Base-by-base conservation (phyloP, 2,888 invertebrate genomes). In the Rhagophthalmus giganteus region DNA sequence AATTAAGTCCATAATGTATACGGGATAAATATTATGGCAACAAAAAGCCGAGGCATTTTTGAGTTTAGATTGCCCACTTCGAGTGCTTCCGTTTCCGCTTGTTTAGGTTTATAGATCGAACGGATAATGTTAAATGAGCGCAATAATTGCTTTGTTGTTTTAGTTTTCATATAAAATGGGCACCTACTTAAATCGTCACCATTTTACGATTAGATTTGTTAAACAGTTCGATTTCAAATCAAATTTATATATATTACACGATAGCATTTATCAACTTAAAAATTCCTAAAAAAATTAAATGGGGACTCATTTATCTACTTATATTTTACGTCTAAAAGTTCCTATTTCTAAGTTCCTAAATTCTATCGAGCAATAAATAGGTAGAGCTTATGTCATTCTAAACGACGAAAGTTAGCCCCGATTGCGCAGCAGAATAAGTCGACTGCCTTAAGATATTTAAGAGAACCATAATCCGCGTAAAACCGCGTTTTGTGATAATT, bases 1-100 rank as follows among this genome's bases (percentile, higher is more conserved):
- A 14, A 24, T 44, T 15, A 14, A 32, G 31, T n/a, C n/a, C n/a
- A n/a, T n/a, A n/a, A n/a, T 47, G 31, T 46, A 14, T 14, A 10
- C 9, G 12, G 8, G 10, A 40, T 10, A 33, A 34, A 47, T 24
- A 13, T 24, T 39, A 20, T 9, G 15, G 11, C 11, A 14, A 37
- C 14, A 47, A 33, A 47, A 31, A 27, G 5, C 2, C 12, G 9
- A 15, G 10, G 25, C 7, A 6, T 5, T 33, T 33, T 14, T 40
- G 4, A 31, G 14, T 37, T 38, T 37, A 13, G 37, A 37, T 37
- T 25, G 35, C 12, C 20, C 11, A 20, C 11, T 25, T 35, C 9
- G 20, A 35, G 6, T 10, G 35, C 13, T 35, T 25, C 35, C 35
- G 35, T 20, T 25, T 32, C 24, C 35, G 35, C 25, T 35, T 35